Base-by-base conservation (phyloP, 2,113 vertebrate species). In the Micronycteris hirsuta region DNA sequence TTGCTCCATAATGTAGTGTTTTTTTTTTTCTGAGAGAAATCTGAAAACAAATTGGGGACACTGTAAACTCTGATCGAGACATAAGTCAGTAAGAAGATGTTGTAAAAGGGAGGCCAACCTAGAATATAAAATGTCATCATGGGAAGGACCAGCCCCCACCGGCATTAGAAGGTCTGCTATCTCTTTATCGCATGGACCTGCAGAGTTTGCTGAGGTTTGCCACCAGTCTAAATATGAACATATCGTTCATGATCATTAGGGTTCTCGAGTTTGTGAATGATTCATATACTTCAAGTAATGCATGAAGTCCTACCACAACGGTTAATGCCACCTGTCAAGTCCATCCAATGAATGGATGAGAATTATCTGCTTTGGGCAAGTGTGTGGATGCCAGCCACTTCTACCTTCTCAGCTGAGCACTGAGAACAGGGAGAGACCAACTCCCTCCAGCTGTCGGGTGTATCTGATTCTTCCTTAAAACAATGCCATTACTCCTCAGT, bases 321-420 rank as follows among this genome's bases (percentile, higher is more conserved):
- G 41, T 9, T n/a, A 19, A 20, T 56, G 24, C 11, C 36, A 38
- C 31, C 26, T 63, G 33, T 91, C 71, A 41, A 0, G 28, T 20
- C 6, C 6, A 1, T 31, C 6, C 17, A 52, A 0, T 4, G 33
- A 41, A 22, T 36, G 36, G 43, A 24, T 11, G 11, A 63, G 33
- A 33, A 12, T 3, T 10, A 0, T 5, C 5, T 28, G 47, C 11
- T 61, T 16, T 4, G 1, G 24, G 7, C 56, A 16, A 2, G 0
- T 16, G 5, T 33, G 6, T 22, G 43, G 6, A 7, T 28, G 13
- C 49, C 15, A 26, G 19, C 17, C 33, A 26, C 41, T 10, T 22
- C 38, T 22, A 1, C 16, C 8, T 24, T 22, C 41, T 52, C 33
- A 12, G 17, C 2, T 26, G 2, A 54, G 19, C 19, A 2, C 3